Base-by-base conservation (phyloP, 1,140 invertebrate species). In the Odontomachus brunneus region DNA sequence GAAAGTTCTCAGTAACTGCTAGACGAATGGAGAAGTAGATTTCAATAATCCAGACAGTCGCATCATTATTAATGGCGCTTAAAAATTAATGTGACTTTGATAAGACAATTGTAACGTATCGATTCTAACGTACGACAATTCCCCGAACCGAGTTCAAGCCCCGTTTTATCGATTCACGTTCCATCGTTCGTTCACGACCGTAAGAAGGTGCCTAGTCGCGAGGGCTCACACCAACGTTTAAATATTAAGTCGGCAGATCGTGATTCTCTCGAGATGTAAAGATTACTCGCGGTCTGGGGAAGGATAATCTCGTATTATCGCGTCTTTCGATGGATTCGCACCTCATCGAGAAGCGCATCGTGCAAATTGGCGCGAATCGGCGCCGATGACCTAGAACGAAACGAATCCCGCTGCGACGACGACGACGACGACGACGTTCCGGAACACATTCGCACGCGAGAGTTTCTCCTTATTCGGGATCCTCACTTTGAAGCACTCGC, bases 91-190 rank as follows among this genome's bases (percentile, higher is more conserved):
- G 66, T 71, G 65, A 71, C 75, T 80, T 69, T 80, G 75, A 80
- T 80, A 71, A 80, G 75, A 71, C 75, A 80, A 80, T 80, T 71
- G 75, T 69, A 80, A 69, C 65, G 65, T 71, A 80, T 80, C 65
- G 75, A 80, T 80, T 48, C 65, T 22, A 26, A 69, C 38, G 26
- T 26, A 71, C 53, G 38, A 11, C 51, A 7, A 44, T 80, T 80
- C 65, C 26, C 48, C 29, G 74, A 76, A 76, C 65, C 22, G 51
- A 44, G 48, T 76, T 76, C 60, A 57, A 59, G 51, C 11, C 59
- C 38, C 22, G 22, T 71, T 80, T 57, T 57, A 71, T 80, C 33
- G 75, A 80, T 15, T 80, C 24, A 22, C 3, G 22, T 48, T 29
- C n/a, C 15, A 17, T 55, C 17, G 66, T 9, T 76, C 63, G 63